Conservation (phyloP, 1,140 invertebrate species). For the Neodiprion lecontei region DNA sequence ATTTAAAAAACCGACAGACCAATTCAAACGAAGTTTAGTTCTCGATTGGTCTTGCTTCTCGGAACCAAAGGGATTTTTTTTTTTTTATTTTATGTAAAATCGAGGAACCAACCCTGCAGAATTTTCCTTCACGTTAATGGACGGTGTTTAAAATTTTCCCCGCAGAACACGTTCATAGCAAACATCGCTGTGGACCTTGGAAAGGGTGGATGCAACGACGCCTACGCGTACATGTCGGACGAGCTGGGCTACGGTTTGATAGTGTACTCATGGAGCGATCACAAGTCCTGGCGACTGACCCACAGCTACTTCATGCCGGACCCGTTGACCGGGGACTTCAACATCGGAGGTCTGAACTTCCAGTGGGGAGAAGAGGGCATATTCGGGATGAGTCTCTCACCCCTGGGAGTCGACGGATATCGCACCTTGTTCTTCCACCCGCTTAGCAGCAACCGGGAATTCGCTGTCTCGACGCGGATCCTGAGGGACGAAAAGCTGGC, state of each 20-base stretch:
- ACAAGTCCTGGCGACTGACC: constrained; percentile 78
- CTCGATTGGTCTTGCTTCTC: too few relatives aligned
- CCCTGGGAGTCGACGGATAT: constrained; percentile 69
- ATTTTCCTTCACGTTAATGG: too few relatives aligned
- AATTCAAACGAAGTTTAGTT: too few relatives aligned
- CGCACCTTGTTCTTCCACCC: constrained; percentile 80
- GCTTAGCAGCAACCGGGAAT: constrained; percentile 76
- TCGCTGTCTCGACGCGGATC: constrained; percentile 77
- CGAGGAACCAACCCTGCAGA: too few relatives aligned
- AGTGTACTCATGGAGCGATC: constrained; percentile 76
- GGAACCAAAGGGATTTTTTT: too few relatives aligned
- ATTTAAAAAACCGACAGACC: too few relatives aligned
- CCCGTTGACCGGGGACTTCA: constrained; percentile 78
- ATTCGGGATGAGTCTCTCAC: constrained; percentile 78
- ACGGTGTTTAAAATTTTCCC: constrained; percentile 7
- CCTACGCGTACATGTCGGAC: constrained; percentile 81
- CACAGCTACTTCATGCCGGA: constrained; percentile 83
- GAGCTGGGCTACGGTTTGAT: constrained; percentile 82
- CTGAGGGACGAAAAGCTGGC: constrained; percentile 72
- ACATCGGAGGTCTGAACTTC: constrained; percentile 80
- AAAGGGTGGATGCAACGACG: constrained; percentile 73
- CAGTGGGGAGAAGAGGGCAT: constrained; percentile 84
- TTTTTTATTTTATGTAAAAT: too few relatives aligned
- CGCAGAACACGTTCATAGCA: constrained; percentile 76
- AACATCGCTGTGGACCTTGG: constrained; percentile 83